phyloP scores from a whole-genome alignment of 1,140 invertebrate species.

The Riptortus pedestris region DNA sequence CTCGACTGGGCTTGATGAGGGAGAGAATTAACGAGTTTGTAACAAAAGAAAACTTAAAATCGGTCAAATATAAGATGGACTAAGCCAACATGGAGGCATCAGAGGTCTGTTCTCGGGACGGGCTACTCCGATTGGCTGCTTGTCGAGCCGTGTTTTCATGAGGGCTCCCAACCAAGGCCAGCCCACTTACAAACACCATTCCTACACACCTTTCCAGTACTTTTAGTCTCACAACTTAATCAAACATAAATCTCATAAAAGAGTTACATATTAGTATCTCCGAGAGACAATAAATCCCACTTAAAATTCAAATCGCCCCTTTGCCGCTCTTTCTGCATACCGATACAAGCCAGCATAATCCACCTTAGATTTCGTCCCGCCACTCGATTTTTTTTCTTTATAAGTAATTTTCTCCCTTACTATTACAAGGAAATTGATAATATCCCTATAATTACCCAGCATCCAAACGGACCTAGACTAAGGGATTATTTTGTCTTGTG shows the following conservation, averaged over 20 bases:
- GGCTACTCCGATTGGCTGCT: background rate
- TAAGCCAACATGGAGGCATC: conserved; percentile 16
- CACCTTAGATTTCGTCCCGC: too few species aligned
- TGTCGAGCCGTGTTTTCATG: conserved; percentile 2
- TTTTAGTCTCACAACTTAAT: too few species aligned
- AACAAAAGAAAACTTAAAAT: conserved; percentile 8
- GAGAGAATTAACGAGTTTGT: background rate
- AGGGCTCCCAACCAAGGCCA: conserved; percentile 10
- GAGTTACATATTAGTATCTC: too few species aligned
- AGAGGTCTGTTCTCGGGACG: conserved; percentile 1
- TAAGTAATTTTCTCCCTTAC: too few species aligned
- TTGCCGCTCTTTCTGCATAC: background rate
- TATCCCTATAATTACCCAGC: too few species aligned
- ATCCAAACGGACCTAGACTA: too few species aligned
- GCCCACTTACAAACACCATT: background rate
- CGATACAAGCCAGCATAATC: too few species aligned
- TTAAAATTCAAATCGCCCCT: background rate
- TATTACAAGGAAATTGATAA: too few species aligned
- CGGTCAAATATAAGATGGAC: conserved; percentile 12
- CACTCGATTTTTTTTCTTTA: too few species aligned
- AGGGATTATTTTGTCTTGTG: too few species aligned
- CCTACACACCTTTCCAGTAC: background rate
- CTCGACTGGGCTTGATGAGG: background rate
- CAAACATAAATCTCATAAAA: too few species aligned
- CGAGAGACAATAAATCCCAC: background rate